These are phyloP conservation scores for Aplysina aerophoba DNA, from an alignment of 37 sponge, comb jelly and placozoan genomes.

Conservation along the genomic window DNA sequence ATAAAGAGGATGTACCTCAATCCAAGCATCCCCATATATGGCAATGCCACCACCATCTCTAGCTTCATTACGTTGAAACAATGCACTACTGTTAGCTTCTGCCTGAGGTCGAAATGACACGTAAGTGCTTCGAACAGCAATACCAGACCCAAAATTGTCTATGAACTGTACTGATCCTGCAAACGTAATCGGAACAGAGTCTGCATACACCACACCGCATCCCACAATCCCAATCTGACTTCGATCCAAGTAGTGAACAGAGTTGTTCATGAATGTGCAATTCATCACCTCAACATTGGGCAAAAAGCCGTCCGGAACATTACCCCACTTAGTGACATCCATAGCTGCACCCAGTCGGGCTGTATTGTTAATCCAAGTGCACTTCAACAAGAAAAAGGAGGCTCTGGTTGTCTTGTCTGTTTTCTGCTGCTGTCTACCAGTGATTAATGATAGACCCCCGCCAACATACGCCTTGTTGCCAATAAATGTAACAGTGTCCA, in stretches of 20 bases:
- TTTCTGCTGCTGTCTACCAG: too few relatives aligned
- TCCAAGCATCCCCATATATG: slow-evolving; percentile 33
- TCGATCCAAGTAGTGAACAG: neutral
- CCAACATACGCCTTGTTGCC: neutral
- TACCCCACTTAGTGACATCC: slow-evolving; percentile 13
- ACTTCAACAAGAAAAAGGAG: neutral
- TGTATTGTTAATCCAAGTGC: slow-evolving; percentile 26
- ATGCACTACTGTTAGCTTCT: neutral
- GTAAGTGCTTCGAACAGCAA: slow-evolving; percentile 12
- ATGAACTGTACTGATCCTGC: slow-evolving; percentile 1
- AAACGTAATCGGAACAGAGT: slow-evolving; percentile 31
- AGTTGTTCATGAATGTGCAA: slow-evolving; percentile 2
- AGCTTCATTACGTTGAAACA: slow-evolving; percentile 24
- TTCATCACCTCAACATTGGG: neutral
- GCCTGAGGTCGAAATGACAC: slow-evolving; percentile 1
- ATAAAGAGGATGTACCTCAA: neutral
- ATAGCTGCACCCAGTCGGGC: slow-evolving; percentile 32
- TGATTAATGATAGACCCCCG: neutral
- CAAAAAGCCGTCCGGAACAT: neutral
- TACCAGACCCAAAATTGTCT: slow-evolving; percentile 43
- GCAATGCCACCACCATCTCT: slow-evolving; percentile 49
- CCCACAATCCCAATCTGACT: neutral
- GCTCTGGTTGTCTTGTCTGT: neutral
- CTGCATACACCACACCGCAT: slow-evolving; percentile 45
- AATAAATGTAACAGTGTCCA: neutral